phyloP scores from a whole-genome alignment of 2,888 invertebrate species.

The Camptogramma bilineatum region DNA sequence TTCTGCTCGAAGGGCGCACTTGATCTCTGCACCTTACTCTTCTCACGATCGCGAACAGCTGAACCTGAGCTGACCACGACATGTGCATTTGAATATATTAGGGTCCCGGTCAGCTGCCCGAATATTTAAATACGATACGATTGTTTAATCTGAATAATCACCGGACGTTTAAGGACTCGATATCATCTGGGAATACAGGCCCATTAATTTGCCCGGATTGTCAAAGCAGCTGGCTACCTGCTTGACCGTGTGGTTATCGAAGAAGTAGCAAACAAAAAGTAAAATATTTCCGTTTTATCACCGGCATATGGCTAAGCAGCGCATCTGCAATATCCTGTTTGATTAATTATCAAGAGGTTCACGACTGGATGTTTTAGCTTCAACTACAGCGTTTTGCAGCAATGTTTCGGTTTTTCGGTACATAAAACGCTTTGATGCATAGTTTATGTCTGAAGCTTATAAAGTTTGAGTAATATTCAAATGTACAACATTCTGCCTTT shows the following conservation, averaged over 20 bases:
- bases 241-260: constrained; percentile 71
- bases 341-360: constrained; percentile 61
- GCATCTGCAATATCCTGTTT: constrained; percentile 72
- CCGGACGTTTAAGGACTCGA: constrained; percentile 49
- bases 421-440: constrained; percentile 26
- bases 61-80: constrained; percentile 71
- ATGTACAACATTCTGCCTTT: constrained; percentile 81
- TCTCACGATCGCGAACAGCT: constrained; percentile 79
- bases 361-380: not conserved
- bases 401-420: constrained; percentile 26
- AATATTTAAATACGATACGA: constrained; percentile 67
- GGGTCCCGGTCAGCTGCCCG: constrained; percentile 75
- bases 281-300: constrained; percentile 67
- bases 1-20: constrained; percentile 78
- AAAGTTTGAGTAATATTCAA: constrained; percentile 68
- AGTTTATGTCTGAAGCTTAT: constrained; percentile 30
- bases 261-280: constrained; percentile 66
- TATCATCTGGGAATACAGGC: constrained; percentile 63
- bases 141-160: constrained; percentile 67
- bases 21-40: constrained; percentile 80
- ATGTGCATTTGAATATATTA: constrained; percentile 81
- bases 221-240: constrained; percentile 73
- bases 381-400: constrained; percentile 43
- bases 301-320: constrained; percentile 67
- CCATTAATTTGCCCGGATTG: constrained; percentile 57